Evolutionary conservation across 2,888 invertebrate species (phyloP).

Genomic region (Entomobrya proxima): DNA sequence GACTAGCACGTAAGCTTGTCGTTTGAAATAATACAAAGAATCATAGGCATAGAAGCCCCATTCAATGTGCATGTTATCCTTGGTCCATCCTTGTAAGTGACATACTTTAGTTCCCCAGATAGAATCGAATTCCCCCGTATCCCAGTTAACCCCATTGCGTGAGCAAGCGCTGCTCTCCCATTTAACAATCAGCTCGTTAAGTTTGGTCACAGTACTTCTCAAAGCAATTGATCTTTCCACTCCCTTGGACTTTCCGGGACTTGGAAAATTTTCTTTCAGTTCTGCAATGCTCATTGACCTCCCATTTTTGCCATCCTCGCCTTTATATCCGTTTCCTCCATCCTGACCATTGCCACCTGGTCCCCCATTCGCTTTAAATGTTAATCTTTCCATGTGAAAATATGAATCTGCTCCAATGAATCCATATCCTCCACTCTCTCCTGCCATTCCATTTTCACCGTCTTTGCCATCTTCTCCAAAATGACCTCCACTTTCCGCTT

Average conservation of each 20-base stretch:
- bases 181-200: not conserved
- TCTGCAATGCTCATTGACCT: not conserved
- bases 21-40: not conserved
- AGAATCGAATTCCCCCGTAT: too few relatives aligned
- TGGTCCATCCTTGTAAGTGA: too few relatives aligned
- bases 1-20: not conserved
- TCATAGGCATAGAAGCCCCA: not conserved
- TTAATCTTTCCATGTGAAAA: slow-evolving; percentile 71
- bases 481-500: not conserved
- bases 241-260: not conserved
- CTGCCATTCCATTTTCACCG: slow-evolving; percentile 71
- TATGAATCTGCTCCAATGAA: slow-evolving; percentile 71
- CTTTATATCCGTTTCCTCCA: slow-evolving; percentile 76
- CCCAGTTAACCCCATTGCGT: too few relatives aligned
- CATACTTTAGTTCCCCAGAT: too few relatives aligned
- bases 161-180: not conserved
- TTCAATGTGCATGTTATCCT: not conserved
- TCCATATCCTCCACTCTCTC: slow-evolving; percentile 76
- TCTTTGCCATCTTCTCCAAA: not conserved
- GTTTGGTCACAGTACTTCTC: not conserved
- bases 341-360: too few relatives aligned
- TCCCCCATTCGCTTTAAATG: slow-evolving; percentile 75
- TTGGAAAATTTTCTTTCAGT: not conserved
- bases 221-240: not conserved
- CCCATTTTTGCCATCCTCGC: slow-evolving; percentile 65